Base-by-base conservation (phyloP, 2,113 vertebrate species). In the Pseudorhombus dupliciocellatus region DNA sequence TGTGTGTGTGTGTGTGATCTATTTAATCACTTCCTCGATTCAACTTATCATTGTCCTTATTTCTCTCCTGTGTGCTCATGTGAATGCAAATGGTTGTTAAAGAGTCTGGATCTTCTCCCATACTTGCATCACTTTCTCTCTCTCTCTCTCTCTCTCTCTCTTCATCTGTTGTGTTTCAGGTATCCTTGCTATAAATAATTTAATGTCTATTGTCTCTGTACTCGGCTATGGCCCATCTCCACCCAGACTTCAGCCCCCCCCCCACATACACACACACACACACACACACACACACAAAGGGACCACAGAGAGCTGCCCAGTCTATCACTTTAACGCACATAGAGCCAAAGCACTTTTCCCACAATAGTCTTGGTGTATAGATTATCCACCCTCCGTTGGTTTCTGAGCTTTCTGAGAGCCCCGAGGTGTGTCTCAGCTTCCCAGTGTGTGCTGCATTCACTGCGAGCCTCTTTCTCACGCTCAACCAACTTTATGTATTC, bases 31-130 rank as follows among this genome's bases (percentile, higher is more conserved):
- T 68, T 60, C 62, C 28, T 51, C 22, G 52, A 22, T 48, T 64
- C 5, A 24, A 57, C 28, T 70, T 40, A 77, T 75, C 30, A 34
- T 69, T 57, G 24, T 31, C 21, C n/a, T 55, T 16, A 68, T 44
- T 52, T 65, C 55, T 56, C 42, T 18, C 16, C 16, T 46, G 30
- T 66, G 8, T 58, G 54, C 30, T 48, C 62, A 40, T 28, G 44
- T 51, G 40, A 46, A 53, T 77, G 68, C 7, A 69, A 94, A 50
- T 50, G 93, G 42, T 31, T 79, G 12, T 22, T 94, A 51, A 95
- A 94, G 58, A 91, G 93, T 61, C 84, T 94, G 75, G 94, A 95
- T 74, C 90, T 92, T 75, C 50, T 51, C 56, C 55, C 10, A 11
- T 18, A 72, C 72, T 63, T 66, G 2, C 16, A 4, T 54, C 25